A percentile compares a stretch with the other conserved stretches of the same genome.
phyloP scores from a whole-genome alignment of 2,797 vertebrate species.

The Hippoglossus hippoglossus region DNA sequence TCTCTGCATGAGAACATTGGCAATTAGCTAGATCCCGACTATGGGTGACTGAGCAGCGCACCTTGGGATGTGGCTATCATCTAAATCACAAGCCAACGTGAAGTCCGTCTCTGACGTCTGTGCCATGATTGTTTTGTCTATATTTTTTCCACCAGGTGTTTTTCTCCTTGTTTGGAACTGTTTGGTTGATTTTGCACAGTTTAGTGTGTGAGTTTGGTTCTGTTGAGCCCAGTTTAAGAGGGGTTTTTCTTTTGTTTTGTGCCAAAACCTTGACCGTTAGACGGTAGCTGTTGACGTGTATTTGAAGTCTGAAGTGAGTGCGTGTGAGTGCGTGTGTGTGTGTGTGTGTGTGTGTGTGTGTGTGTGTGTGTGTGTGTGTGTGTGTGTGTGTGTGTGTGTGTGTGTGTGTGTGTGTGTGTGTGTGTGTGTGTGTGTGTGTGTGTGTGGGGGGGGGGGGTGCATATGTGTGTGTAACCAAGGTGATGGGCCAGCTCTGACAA shows the following conservation, averaged over 20 bases:
- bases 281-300: constrained; percentile 42
- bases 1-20: constrained; percentile 74
- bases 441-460: constrained; percentile 12
- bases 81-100: constrained; percentile 41
- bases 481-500: constrained; percentile 69
- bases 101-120: constrained; percentile 48
- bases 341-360: too few relatives aligned
- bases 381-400: constrained; percentile 2
- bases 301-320: constrained; percentile 49
- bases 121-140: constrained; percentile 43
- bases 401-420: constrained; percentile 16
- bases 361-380: too few relatives aligned
- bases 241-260: constrained; percentile 10
- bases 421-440: constrained; percentile 20
- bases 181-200: constrained; percentile 41
- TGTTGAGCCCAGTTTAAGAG: not conserved
- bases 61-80: constrained; percentile 41
- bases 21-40: constrained; percentile 66
- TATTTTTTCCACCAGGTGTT: constrained; percentile 31
- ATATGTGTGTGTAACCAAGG: constrained; percentile 60
- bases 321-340: constrained; percentile 14
- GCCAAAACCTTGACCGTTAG: constrained; percentile 36
- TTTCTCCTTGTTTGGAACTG: constrained; percentile 32
- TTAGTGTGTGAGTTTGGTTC: constrained; percentile 33
- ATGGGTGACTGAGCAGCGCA: constrained; percentile 44